Conservation (phyloP, 2,113 vertebrate species). For the Leptobrachium ailaonicum region DNA sequence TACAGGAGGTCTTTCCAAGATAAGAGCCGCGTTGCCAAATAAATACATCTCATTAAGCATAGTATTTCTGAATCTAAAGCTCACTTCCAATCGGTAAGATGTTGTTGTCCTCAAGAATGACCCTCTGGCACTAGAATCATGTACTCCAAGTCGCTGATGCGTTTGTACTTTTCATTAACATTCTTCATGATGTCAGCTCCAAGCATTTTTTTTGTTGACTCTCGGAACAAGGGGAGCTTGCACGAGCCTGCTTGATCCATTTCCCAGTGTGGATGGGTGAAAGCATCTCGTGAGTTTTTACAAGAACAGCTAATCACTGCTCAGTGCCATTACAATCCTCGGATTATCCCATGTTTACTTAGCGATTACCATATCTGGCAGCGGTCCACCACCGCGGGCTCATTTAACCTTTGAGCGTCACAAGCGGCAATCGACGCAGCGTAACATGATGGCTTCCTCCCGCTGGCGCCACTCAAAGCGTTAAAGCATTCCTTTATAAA, state of each 20-base stretch:
- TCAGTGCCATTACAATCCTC: constrained; percentile 2
- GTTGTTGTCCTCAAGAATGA: too few species aligned
- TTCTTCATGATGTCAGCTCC: neutral
- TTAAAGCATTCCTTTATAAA: neutral
- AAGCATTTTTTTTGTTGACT: neutral
- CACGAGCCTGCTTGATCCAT: constrained; percentile 8
- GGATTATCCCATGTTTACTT: constrained; percentile 32
- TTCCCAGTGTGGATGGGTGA: neutral
- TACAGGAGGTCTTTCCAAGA: too few species aligned
- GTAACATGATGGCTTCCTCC: too few species aligned
- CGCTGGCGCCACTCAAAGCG: too few species aligned
- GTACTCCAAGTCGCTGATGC: too few species aligned
- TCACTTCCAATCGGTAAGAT: too few species aligned
- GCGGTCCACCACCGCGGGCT: constrained; percentile 6
- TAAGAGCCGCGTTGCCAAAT: too few species aligned
- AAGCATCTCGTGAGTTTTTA: constrained; percentile 18
- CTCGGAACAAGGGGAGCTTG: constrained; percentile 10
- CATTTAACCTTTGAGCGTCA: constrained; percentile 12
- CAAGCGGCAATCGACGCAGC: neutral
- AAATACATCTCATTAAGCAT: too few species aligned
- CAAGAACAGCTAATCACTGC: constrained; percentile 18
- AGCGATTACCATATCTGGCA: constrained; percentile 35
- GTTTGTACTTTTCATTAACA: neutral
- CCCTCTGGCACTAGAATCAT: too few species aligned
- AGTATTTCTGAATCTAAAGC: too few species aligned